Evolutionary conservation across 2,888 invertebrate species (phyloP).

Genomic region (Tetragonisca angustula): DNA sequence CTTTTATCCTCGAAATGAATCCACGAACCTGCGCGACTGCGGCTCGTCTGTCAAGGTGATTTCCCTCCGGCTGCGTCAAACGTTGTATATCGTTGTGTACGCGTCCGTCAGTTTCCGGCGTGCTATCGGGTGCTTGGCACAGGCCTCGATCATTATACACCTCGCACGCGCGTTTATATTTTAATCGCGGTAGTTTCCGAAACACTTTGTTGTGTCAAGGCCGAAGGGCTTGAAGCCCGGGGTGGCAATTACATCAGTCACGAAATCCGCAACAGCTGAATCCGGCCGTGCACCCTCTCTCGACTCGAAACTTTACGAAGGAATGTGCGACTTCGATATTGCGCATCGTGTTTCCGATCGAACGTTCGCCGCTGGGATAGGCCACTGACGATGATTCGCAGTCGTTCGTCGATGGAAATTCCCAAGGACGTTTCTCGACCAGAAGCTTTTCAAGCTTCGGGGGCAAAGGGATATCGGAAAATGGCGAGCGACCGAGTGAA

Average conservation of each 20-base stretch:
- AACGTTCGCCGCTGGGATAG: conserved; percentile 38
- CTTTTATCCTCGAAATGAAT: neutral
- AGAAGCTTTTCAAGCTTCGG: neutral
- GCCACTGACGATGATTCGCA: conserved; percentile 14
- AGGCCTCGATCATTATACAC: conserved; percentile 80
- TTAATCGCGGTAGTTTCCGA: conserved; percentile 83
- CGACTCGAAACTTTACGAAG: conserved; percentile 60
- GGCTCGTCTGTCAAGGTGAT: conserved; percentile 45
- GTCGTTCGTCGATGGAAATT: conserved; percentile 26
- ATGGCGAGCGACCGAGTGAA: conserved; percentile 3
- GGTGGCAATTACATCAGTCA: conserved; percentile 83
- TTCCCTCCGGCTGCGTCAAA: neutral
- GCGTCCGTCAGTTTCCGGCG: conserved; percentile 64
- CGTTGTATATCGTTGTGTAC: conserved; percentile 44
- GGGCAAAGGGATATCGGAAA: conserved; percentile 6
- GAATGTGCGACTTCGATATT: conserved; percentile 23
- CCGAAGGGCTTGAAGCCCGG: conserved; percentile 77
- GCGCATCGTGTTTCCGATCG: conserved; percentile 32
- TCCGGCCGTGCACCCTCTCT: conserved; percentile 65
- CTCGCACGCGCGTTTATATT: conserved; percentile 80
- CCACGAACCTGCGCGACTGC: neutral
- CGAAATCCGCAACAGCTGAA: conserved; percentile 83
- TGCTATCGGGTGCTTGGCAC: conserved; percentile 82
- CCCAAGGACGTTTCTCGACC: conserved; percentile 22
- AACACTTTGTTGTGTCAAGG: conserved; percentile 84